Conservation (phyloP, 2,797 vertebrate genomes). For the Onychomys torridus region DNA sequence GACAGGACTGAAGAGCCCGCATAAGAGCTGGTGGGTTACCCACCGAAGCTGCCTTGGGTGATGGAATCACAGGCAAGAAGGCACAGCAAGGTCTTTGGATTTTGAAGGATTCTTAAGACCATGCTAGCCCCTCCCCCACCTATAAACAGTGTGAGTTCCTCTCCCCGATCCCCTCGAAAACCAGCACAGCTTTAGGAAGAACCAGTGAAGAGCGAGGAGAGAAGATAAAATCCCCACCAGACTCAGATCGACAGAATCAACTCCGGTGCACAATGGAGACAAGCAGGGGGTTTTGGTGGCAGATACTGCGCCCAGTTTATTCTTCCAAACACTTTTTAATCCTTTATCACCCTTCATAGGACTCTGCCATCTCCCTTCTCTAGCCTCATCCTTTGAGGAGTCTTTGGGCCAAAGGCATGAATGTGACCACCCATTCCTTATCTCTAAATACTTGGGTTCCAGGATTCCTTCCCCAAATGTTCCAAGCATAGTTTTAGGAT, state of each 20-base stretch:
- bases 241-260: not conserved
- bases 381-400: not conserved
- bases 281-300: not conserved
- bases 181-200: not conserved
- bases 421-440: not conserved
- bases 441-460: not conserved
- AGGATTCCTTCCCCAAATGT: not conserved
- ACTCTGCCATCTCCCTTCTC: not conserved
- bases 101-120: not conserved
- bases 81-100: not conserved
- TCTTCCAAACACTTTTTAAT: not conserved
- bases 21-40: not conserved
- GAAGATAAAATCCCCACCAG: not conserved
- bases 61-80: not conserved
- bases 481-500: not conserved
- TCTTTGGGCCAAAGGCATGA: not conserved
- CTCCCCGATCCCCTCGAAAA: not conserved
- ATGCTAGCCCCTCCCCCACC: not conserved
- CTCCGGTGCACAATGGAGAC: not conserved
- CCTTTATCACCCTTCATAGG: not conserved
- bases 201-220: not conserved
- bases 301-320: not conserved
- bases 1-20: not conserved
- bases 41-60: not conserved
- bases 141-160: not conserved